These are phyloP conservation scores for Lochmaea capreae DNA, from an alignment of 2,888 invertebrate genomes.

Conservation along the genomic window DNA sequence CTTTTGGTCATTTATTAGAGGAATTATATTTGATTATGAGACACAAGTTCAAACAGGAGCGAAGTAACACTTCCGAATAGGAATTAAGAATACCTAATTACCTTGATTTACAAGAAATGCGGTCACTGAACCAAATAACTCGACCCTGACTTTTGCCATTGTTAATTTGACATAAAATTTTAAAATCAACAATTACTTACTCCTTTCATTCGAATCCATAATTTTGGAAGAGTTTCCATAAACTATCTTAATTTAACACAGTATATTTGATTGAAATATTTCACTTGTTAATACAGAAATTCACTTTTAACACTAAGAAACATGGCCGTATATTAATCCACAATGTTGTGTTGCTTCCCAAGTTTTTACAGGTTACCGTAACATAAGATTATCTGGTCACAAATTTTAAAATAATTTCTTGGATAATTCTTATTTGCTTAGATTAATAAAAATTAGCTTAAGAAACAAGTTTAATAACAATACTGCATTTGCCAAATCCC, in stretches of 20 bases:
- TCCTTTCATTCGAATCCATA: slow-evolving; percentile 62
- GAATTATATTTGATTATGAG: background rate
- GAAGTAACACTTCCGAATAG: background rate
- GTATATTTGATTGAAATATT: slow-evolving; percentile 42
- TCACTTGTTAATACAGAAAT: slow-evolving; percentile 57
- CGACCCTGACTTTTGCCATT: slow-evolving; percentile 74
- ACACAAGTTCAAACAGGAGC: background rate
- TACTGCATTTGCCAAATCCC: background rate
- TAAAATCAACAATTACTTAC: slow-evolving; percentile 50
- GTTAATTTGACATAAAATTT: slow-evolving; percentile 59
- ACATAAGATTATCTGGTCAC: slow-evolving; percentile 4
- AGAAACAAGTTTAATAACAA: slow-evolving; percentile 10
- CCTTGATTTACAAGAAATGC: slow-evolving; percentile 62
- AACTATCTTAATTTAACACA: background rate
- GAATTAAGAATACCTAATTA: slow-evolving; percentile 4
- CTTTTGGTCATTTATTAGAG: background rate
- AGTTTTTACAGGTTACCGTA: background rate
- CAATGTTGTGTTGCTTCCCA: slow-evolving; percentile 5
- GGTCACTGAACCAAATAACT: slow-evolving; percentile 72
- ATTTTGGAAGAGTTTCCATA: background rate
- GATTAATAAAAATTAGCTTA: slow-evolving; percentile 12
- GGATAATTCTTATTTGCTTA: slow-evolving; percentile 2
- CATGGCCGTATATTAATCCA: slow-evolving; percentile 58
- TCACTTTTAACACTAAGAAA: slow-evolving; percentile 64
- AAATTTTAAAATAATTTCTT: slow-evolving; percentile 1